These are phyloP conservation scores for Eilema griseolum DNA, from an alignment of 2,888 invertebrate genomes.

Conservation along the genomic window DNA sequence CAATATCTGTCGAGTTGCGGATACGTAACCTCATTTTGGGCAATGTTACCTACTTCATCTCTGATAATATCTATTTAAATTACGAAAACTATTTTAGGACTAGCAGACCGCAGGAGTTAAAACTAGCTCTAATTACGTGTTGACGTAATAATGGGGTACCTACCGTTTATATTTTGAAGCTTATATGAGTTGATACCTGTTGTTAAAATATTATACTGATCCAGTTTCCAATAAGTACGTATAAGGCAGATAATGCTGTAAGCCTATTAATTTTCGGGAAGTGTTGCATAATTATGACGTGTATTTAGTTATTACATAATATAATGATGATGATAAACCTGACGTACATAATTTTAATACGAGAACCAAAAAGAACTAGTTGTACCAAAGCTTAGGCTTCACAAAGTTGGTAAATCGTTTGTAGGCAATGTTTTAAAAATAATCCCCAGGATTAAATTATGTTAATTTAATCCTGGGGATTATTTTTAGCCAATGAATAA, in stretches of 20 bases:
- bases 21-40: conserved; percentile 1
- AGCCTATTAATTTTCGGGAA: neutral
- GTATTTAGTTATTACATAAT: neutral
- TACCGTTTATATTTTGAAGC: neutral
- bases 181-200: neutral
- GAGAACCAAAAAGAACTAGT: too few relatives aligned
- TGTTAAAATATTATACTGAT: neutral
- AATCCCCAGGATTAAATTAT: too few relatives aligned
- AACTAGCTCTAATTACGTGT: neutral
- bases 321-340: too few relatives aligned
- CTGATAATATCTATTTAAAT: neutral
- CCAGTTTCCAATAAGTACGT: neutral
- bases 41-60: neutral
- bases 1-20: neutral
- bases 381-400: too few relatives aligned
- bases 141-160: neutral
- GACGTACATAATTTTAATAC: too few relatives aligned
- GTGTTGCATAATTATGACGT: neutral
- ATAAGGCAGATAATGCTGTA: conserved; percentile 5
- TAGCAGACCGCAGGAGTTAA: neutral
- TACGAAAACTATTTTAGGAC: conserved; percentile 3
- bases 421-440: too few relatives aligned
- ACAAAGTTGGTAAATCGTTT: too few relatives aligned
- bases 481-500: too few relatives aligned
- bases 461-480: too few relatives aligned